Evolutionary conservation across 2,888 invertebrate genomes (phyloP).

Genomic region (Thymelicus sylvestris): DNA sequence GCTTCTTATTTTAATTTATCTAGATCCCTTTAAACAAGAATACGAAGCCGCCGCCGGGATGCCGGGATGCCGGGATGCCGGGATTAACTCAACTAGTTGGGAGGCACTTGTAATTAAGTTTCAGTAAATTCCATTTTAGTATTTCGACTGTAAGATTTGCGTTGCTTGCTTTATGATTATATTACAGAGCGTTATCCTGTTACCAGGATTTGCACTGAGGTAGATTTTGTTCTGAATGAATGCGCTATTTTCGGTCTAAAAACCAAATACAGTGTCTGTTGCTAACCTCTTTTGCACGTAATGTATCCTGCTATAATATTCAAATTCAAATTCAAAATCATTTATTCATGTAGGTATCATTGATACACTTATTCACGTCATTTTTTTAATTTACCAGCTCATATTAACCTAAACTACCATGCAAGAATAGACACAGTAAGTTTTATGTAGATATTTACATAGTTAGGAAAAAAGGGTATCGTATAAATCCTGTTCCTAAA

Average conservation of each 20-base stretch:
- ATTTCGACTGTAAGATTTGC: background rate
- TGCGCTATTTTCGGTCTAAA: no score
- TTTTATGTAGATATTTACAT: background rate
- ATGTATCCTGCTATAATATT: no score
- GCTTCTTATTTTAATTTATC: background rate
- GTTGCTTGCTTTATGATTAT: background rate
- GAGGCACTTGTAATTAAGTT: conserved; percentile 1
- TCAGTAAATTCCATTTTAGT: background rate
- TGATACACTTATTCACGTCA: no score
- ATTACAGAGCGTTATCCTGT: background rate
- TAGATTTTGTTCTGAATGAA: no score
- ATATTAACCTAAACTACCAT: background rate
- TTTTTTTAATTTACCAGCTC: no score
- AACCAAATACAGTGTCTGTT: no score
- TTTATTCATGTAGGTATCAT: no score
- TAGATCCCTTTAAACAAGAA: background rate
- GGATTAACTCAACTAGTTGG: background rate
- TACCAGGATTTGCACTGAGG: no score
- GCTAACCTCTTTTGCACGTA: no score
- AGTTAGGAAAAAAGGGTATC: background rate
- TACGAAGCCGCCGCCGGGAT: background rate
- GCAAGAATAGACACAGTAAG: background rate
- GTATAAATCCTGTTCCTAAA: background rate
- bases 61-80: background rate
- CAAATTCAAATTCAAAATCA: no score